A percentile compares a stretch with the other conserved stretches of the same genome.
phyloP scores from a whole-genome alignment of 2,888 invertebrate genomes.

The Lochmaea crataegi region DNA sequence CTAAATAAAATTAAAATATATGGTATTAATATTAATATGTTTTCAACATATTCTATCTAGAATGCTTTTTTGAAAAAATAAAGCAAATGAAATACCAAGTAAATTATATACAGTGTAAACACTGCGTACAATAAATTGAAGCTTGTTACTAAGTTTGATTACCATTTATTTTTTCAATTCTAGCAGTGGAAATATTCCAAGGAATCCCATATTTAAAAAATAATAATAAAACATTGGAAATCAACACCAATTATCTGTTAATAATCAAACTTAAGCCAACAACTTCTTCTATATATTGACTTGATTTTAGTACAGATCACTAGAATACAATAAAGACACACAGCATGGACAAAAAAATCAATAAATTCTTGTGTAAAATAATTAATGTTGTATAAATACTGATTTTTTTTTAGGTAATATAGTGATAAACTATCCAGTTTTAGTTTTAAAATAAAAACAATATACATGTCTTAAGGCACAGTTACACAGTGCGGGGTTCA shows the following conservation, averaged over 20 bases:
- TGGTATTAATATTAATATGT: constrained; percentile 29
- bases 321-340: constrained; percentile 36
- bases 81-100: constrained; percentile 47
- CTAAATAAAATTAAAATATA: constrained; percentile 3
- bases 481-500: no score
- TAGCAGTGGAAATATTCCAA: constrained; percentile 15
- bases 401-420: constrained; percentile 20
- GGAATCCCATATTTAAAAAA: not conserved
- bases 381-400: constrained; percentile 19
- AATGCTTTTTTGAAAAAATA: constrained; percentile 51
- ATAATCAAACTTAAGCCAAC: constrained; percentile 23
- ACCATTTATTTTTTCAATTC: constrained; percentile 7
- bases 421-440: not conserved
- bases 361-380: not conserved
- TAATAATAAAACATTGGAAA: not conserved
- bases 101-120: constrained; percentile 45
- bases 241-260: not conserved
- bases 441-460: not conserved
- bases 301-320: constrained; percentile 46
- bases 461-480: no score
- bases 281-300: constrained; percentile 38
- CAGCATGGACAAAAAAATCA: constrained; percentile 33
- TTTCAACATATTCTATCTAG: constrained; percentile 49
- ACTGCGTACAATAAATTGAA: constrained; percentile 33
- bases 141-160: constrained; percentile 29